These are phyloP conservation scores for Lomographa bimaculata DNA, from an alignment of 2,888 invertebrate genomes.

Conservation along the genomic window DNA sequence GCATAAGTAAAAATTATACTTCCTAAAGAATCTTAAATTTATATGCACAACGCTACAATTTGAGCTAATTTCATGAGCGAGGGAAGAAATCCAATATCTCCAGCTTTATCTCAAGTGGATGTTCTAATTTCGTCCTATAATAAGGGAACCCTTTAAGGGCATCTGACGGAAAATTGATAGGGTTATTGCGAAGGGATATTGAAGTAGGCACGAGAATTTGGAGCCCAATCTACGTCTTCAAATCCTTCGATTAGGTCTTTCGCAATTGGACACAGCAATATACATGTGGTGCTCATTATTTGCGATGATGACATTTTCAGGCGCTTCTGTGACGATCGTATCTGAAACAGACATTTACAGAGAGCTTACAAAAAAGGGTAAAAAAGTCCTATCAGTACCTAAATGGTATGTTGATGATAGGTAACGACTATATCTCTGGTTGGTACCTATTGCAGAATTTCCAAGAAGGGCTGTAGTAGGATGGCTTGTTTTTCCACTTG, in stretches of 20 bases:
- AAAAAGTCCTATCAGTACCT: too few relatives aligned
- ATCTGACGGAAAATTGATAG: slow-evolving; percentile 35
- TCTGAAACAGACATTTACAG: too few relatives aligned
- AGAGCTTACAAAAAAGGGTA: too few relatives aligned
- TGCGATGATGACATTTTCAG: not conserved
- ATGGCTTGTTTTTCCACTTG: too few relatives aligned
- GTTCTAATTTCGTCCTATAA: slow-evolving; percentile 33
- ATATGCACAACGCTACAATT: slow-evolving; percentile 3
- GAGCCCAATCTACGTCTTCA: slow-evolving; percentile 33
- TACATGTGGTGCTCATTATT: slow-evolving; percentile 5
- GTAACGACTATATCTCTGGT: too few relatives aligned
- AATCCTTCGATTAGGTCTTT: slow-evolving; percentile 26
- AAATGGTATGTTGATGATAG: too few relatives aligned
- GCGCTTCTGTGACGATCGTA: not conserved
- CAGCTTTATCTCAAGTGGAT: slow-evolving; percentile 28
- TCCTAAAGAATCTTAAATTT: too few relatives aligned
- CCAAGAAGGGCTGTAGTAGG: too few relatives aligned
- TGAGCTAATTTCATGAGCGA: slow-evolving; percentile 21
- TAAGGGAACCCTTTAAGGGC: slow-evolving; percentile 26
- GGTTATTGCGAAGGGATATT: slow-evolving; percentile 31
- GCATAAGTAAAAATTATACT: too few relatives aligned
- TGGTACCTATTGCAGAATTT: too few relatives aligned
- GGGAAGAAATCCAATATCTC: slow-evolving; percentile 24
- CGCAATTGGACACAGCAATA: slow-evolving; percentile 20
- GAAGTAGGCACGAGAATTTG: slow-evolving; percentile 14